Conservation (phyloP, 1,140 invertebrate genomes). For the Cherax quadricarinatus region DNA sequence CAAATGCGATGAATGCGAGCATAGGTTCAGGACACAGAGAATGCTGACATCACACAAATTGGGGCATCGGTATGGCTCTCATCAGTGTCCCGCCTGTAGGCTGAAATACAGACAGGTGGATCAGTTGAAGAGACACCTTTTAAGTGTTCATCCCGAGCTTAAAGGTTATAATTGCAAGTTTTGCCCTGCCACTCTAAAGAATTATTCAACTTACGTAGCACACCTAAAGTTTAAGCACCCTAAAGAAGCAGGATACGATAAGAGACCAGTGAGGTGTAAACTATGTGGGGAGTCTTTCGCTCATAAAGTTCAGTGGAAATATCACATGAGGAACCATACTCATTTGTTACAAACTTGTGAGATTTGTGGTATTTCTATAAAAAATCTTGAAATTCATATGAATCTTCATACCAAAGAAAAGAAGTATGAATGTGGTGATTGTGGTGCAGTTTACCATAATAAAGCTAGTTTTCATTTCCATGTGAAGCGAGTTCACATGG, state of each 20-base stretch:
- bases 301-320: constrained; percentile 65
- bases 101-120: constrained; percentile 64
- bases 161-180: constrained; percentile 61
- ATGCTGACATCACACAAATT: constrained; percentile 43
- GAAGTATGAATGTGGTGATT: constrained; percentile 51
- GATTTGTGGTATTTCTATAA: constrained; percentile 60
- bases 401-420: constrained; percentile 64
- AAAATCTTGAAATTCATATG: constrained; percentile 64
- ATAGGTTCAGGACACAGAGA: constrained; percentile 41
- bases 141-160: constrained; percentile 49
- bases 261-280: constrained; percentile 47
- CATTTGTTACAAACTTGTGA: constrained; percentile 37
- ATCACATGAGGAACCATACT: constrained; percentile 61
- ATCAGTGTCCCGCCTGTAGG: constrained; percentile 63
- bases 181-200: constrained; percentile 51
- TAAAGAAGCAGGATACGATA: constrained; percentile 59
- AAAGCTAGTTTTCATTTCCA: constrained; percentile 66
- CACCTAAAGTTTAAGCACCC: constrained; percentile 67
- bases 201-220: constrained; percentile 59
- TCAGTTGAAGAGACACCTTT: constrained; percentile 62
- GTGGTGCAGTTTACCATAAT: constrained; percentile 62
- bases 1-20: constrained; percentile 64
- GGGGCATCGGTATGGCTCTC: constrained; percentile 60
- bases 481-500: constrained; percentile 63
- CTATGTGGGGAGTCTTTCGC: constrained; percentile 58